A percentile compares a stretch with the other conserved stretches of the same genome.
These are phyloP conservation scores for Drosophila bifasciata DNA, from an alignment of 1,140 invertebrate genomes.

Conservation along the genomic window DNA sequence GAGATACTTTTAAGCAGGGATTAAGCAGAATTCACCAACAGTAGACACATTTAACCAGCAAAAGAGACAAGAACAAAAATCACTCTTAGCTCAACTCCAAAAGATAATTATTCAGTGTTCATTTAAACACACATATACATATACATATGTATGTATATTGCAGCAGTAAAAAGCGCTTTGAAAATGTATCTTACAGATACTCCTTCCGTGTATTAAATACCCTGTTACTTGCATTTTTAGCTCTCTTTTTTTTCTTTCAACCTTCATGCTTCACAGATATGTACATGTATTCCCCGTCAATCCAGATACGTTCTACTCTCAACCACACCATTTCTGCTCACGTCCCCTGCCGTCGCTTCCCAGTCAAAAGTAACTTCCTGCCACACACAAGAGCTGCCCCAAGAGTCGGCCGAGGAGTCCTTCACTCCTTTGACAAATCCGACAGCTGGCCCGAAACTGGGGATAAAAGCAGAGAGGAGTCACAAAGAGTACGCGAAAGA, in stretches of 20 bases:
- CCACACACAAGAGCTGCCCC: slow-evolving; percentile 33
- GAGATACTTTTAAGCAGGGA: no score
- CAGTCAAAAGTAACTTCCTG: slow-evolving; percentile 47
- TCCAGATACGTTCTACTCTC: slow-evolving; percentile 18
- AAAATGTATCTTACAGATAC: slow-evolving; percentile 7
- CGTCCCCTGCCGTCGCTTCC: slow-evolving; percentile 4
- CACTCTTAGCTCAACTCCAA: no score
- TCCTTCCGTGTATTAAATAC: no score
- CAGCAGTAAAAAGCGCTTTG: not conserved
- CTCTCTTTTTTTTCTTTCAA: slow-evolving; percentile 22
- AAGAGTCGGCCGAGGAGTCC: slow-evolving; percentile 38
- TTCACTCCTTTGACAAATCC: slow-evolving; percentile 61
- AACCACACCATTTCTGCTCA: not conserved
- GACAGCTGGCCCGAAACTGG: slow-evolving; percentile 45
- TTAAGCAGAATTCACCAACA: no score
- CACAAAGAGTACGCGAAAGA: not conserved
- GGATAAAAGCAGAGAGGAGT: slow-evolving; percentile 27
- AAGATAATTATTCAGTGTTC: no score
- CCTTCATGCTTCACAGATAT: slow-evolving; percentile 38
- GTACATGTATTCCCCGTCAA: slow-evolving; percentile 28
- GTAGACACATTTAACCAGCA: no score
- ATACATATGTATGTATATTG: no score
- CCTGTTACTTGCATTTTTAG: slow-evolving; percentile 21
- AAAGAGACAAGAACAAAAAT: no score
- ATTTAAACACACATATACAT: no score